These are phyloP conservation scores for Harpagoxenus sublaevis DNA, from an alignment of 2,888 invertebrate species.

Conservation along the genomic window DNA sequence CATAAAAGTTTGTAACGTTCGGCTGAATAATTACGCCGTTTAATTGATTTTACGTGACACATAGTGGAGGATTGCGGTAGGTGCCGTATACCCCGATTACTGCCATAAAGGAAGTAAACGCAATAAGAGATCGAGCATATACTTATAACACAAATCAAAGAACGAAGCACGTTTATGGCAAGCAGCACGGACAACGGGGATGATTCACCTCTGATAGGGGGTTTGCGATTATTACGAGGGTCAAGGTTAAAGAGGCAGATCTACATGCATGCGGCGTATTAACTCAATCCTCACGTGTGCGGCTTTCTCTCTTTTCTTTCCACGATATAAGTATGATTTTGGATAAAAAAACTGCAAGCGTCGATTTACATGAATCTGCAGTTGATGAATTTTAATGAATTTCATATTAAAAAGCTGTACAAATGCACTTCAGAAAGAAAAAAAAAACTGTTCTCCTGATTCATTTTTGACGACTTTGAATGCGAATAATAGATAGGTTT, in stretches of 20 bases:
- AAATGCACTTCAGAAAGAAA: constrained; percentile 1
- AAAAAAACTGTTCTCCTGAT: background rate
- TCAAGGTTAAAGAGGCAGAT: constrained; percentile 50
- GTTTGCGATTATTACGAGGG: constrained; percentile 48
- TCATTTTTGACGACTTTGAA: background rate
- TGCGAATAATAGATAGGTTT: background rate
- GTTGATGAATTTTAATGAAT: constrained; percentile 27
- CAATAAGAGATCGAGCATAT: constrained; percentile 5
- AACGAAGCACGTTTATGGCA: constrained; percentile 25
- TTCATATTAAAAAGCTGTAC: background rate
- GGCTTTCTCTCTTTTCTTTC: constrained; percentile 9
- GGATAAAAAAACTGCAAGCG: background rate
- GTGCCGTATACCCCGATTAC: background rate
- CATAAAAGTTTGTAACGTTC: background rate
- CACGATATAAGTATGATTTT: background rate
- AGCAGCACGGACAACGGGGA: constrained; percentile 22
- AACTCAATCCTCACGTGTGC: constrained; percentile 24
- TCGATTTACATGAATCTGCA: background rate
- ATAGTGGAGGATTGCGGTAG: background rate
- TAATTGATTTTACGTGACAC: background rate
- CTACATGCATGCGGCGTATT: constrained; percentile 37
- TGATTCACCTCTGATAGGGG: constrained; percentile 44
- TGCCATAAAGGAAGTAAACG: background rate
- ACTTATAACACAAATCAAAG: constrained; percentile 31
- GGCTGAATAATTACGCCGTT: background rate